Percentiles rank a stretch among this genome's conserved stretches.
phyloP scores from a whole-genome alignment of 2,888 invertebrate genomes.

The Blastobasis adustella region DNA sequence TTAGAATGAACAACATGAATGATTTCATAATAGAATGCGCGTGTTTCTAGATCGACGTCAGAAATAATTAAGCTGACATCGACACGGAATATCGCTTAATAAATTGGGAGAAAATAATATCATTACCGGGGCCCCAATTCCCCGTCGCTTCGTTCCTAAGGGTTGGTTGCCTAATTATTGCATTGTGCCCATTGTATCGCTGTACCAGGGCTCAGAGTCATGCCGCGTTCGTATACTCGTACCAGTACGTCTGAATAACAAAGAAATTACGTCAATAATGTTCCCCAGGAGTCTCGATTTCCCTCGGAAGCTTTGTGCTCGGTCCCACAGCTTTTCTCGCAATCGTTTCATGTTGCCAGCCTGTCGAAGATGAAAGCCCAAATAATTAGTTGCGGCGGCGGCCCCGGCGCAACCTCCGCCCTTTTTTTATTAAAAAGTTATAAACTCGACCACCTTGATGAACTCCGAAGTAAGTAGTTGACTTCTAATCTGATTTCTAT shows the following conservation, averaged over 20 bases:
- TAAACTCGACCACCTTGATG: not conserved
- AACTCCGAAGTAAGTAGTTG: not conserved
- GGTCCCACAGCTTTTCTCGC: slow-evolving; percentile 37
- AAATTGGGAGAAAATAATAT: too few relatives aligned
- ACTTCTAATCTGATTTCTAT: not conserved
- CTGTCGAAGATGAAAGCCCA: slow-evolving; percentile 46
- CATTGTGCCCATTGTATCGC: not conserved
- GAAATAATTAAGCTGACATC: too few relatives aligned
- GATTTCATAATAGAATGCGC: too few relatives aligned
- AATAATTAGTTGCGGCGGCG: slow-evolving; percentile 44
- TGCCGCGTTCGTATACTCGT: slow-evolving; percentile 3
- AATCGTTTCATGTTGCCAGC: slow-evolving; percentile 44
- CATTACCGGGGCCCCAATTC: too few relatives aligned
- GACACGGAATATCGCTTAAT: too few relatives aligned
- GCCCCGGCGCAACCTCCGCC: slow-evolving; percentile 18
- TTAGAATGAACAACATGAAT: too few relatives aligned
- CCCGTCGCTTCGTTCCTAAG: too few relatives aligned
- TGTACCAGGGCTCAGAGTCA: slow-evolving; percentile 1
- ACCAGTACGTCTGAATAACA: slow-evolving; percentile 33
- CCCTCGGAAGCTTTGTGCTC: slow-evolving; percentile 49
- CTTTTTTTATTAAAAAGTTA: slow-evolving; percentile 1
- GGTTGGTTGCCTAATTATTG: too few relatives aligned
- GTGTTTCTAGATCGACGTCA: too few relatives aligned
- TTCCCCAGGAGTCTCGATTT: slow-evolving; percentile 38
- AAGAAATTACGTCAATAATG: slow-evolving; percentile 46